Evolutionary conservation across 2,797 vertebrate species (phyloP), one percentile per base, ranked within the genome.

Genomic region (Sebastes minor): DNA sequence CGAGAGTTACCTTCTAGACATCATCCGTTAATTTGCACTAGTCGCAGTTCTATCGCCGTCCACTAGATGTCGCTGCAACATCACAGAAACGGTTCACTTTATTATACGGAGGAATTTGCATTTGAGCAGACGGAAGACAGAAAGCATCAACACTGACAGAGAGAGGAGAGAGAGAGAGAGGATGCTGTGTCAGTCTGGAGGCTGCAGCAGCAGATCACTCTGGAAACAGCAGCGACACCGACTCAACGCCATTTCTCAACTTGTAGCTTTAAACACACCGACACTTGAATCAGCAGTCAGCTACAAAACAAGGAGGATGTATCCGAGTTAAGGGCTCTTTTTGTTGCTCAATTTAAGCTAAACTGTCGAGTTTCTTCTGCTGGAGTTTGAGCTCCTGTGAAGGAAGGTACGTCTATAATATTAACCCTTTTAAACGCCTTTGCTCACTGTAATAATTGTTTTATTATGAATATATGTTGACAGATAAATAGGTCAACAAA

Each of bases 11-110:
- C 14, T 46, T 46, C 42, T 1, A 46, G 42, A 46, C 42, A 18
- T 1, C 42, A 46, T 18, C 18, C 18, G 7, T 20, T 49, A 0
- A 8, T 20, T 49, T 12, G 32, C 1, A 7, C n/a, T 16, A 2
- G 32, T 2, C 20, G 18, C 38, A 5, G 52, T n/a, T 72, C 12
- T 2, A 8, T 66, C 30, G 3, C 52, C 73, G 10, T 16, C 87
- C 93, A 25, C 2, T 35, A 42, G 93, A 55, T 82, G 91, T 63
- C 92, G 84, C 89, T 89, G 85, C 33, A 74, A 63, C 28, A 64
- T n/a, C 74, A 57, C 74, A 22, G 1, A 78, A 81, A 69, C 60
- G 0, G 18, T 4, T n/a, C 55, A 70, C 62, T 76, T 62, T 75
- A 8, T 2, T 42, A n/a, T 23, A 6, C 46, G 74, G 72, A 71